Base-by-base conservation (phyloP, 2,797 vertebrate genomes). In the Ara ararauna region DNA sequence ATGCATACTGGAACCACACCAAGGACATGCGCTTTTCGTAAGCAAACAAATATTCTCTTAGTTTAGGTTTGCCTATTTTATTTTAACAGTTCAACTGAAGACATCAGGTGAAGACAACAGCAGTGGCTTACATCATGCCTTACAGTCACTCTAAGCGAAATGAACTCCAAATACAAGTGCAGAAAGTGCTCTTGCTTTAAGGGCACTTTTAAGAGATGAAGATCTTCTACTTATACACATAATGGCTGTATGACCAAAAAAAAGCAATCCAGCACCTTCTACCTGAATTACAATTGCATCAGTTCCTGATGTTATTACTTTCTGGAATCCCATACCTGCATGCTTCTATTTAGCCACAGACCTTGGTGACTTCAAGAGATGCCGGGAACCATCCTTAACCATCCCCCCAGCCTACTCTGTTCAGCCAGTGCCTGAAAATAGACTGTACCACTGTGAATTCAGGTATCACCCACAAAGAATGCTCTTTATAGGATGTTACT, bases 391-490 rank as follows among this genome's bases (percentile, higher is more conserved):
- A 50, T 13, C 7, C 48, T 11, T n/a, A 34, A 60, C 14, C 2
- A 4, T 30, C 40, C 32, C 20, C 10, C 2, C 3, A 56, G 23
- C 26, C 24, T 71, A 8, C 29, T 82, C 27, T 48, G 38, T 48
- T 87, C 56, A 67, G 53, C 26, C 68, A 65, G 51, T 24, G 29
- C 30, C 44, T 7, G 47, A 20, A 71, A 64, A 74, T n/a, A 56
- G 30, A 30, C 11, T 0, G 0, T 15, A 20, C 3, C 0, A 0
- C 62, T 62, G 64, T 45, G 45, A 96, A 73, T 38, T 67, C 60
- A 77, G 22, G 30, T 24, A 21, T 44, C 53, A 74, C 36, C 3
- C 56, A 53, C 36, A 34, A 2, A 45, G 13, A 30, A 13, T 4
- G 21, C 9, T 56, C 61, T 82, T 30, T 2, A 36, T 36, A 48